Conservation (phyloP, 2,888 invertebrate species). For the Platycheirus albimanus region DNA sequence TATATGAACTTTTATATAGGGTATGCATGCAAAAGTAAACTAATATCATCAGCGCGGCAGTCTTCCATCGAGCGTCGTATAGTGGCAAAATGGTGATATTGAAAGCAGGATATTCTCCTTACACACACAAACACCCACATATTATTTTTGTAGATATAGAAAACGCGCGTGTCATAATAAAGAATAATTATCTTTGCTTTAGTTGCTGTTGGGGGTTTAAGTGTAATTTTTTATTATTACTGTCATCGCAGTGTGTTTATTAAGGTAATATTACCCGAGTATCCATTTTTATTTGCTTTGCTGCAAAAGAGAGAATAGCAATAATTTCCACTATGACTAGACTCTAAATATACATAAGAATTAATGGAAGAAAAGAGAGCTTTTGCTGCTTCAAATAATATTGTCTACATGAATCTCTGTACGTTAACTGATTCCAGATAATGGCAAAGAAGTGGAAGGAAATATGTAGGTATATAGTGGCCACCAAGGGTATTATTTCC, state of each 20-base stretch:
- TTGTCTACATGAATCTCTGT: constrained; percentile 27
- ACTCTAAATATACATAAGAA: constrained; percentile 28
- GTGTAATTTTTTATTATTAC: constrained; percentile 70
- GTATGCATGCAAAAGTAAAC: constrained; percentile 6
- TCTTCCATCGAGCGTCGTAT: background rate
- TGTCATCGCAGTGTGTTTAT: constrained; percentile 52
- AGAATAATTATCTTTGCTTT: constrained; percentile 66
- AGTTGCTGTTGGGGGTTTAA: constrained; percentile 35
- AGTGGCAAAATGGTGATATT: background rate
- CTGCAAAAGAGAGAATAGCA: background rate
- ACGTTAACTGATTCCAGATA: constrained; percentile 21
- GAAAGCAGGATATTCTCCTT: background rate
- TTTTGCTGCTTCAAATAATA: constrained; percentile 1
- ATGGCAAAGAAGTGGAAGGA: too few species aligned
- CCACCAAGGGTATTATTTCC: background rate
- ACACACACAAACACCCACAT: background rate
- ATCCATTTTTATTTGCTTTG: constrained; percentile 36
- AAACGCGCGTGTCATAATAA: constrained; percentile 55
- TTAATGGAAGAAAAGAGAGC: constrained; percentile 29
- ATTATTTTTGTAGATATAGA: background rate
- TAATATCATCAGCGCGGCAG: background rate
- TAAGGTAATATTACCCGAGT: constrained; percentile 48
- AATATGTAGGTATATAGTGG: background rate
- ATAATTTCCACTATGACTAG: constrained; percentile 29
- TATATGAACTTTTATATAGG: too few species aligned